Percentiles rank a stretch among this genome's conserved stretches.
phyloP scores from a whole-genome alignment of 2,888 invertebrate species.

The Neria commutata region DNA sequence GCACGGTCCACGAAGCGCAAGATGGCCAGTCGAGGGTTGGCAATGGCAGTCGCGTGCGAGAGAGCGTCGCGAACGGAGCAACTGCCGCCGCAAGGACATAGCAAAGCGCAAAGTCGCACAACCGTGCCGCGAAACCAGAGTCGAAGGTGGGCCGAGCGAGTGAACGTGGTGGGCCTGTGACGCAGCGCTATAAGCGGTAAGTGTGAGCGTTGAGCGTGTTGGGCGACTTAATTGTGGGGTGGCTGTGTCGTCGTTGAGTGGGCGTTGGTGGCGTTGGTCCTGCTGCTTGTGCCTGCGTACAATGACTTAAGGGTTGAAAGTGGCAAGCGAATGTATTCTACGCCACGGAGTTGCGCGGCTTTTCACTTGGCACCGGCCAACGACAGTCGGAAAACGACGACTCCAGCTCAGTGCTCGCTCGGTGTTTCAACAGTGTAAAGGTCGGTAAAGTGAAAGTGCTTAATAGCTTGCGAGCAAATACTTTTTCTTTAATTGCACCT shows the following conservation, averaged over 20 bases:
- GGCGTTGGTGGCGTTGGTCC: background rate
- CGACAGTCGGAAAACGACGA: background rate
- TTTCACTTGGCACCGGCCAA: slow-evolving; percentile 3
- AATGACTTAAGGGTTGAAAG: slow-evolving; percentile 2
- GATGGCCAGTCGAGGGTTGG: background rate
- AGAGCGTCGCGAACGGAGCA: slow-evolving; percentile 27
- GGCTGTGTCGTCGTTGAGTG: background rate
- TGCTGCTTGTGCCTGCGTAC: background rate
- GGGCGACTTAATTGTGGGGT: background rate
- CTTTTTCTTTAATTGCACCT: background rate
- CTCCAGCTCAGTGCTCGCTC: background rate
- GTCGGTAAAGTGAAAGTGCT: background rate
- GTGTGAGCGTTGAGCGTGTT: background rate
- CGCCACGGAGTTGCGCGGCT: slow-evolving; percentile 50
- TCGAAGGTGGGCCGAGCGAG: background rate
- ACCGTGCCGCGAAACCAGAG: slow-evolving; percentile 5
- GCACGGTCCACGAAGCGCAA: background rate
- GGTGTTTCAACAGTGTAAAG: background rate
- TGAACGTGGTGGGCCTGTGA: background rate
- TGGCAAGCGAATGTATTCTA: slow-evolving; percentile 3
- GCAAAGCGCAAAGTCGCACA: background rate
- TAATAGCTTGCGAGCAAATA: background rate
- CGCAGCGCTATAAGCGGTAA: background rate
- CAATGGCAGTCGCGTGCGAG: slow-evolving; percentile 16
- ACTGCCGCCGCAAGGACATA: background rate